phyloP scores from a whole-genome alignment of 2,113 vertebrate species.

The Colius striatus region DNA sequence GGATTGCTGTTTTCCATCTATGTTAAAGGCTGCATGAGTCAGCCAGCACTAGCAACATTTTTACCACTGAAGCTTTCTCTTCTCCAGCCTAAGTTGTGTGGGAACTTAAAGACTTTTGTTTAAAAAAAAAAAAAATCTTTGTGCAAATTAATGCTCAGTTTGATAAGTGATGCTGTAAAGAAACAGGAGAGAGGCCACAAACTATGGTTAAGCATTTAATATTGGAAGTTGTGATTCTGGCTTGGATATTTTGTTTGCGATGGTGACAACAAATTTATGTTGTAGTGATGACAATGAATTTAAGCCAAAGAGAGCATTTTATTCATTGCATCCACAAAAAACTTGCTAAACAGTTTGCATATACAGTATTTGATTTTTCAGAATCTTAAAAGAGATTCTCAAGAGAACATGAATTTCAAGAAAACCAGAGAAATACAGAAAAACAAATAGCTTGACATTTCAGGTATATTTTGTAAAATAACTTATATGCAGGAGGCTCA shows the following conservation, averaged over 20 bases:
- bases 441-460: background rate
- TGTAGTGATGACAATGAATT: no score
- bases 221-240: background rate
- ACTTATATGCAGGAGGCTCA: background rate
- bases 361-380: no score
- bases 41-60: background rate
- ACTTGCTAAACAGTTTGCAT: no score
- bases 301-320: no score
- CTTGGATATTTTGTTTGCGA: no score
- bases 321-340: no score
- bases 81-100: background rate
- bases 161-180: background rate
- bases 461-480: background rate
- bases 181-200: background rate
- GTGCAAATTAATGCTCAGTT: background rate
- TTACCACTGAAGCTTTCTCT: background rate
- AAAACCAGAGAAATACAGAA: background rate
- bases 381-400: no score
- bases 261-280: no score
- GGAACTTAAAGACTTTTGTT: background rate
- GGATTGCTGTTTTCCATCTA: background rate
- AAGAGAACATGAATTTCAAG: no score
- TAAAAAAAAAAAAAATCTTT: no score
- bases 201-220: background rate
- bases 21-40: background rate